A percentile compares a stretch with the other conserved stretches of the same genome.
phyloP scores from a whole-genome alignment of 1,140 invertebrate species.

The Eumeta japonica region DNA sequence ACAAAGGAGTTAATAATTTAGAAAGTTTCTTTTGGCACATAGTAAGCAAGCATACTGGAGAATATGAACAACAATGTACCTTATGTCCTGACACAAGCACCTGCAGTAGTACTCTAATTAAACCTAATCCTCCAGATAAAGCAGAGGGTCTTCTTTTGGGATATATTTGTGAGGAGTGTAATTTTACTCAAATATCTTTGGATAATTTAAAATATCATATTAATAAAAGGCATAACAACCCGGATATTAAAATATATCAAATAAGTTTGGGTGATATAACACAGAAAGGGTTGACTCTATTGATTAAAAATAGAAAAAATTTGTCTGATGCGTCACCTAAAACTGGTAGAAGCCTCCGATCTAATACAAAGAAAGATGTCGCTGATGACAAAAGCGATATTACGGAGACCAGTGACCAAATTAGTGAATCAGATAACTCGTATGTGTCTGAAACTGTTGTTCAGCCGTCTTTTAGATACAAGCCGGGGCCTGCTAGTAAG shows the following conservation, averaged over 20 bases:
- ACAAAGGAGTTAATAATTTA: conserved; percentile 20
- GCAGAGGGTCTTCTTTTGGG: conserved; percentile 55
- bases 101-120: conserved; percentile 36
- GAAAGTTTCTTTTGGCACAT: conserved; percentile 66
- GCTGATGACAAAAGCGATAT: no score
- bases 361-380: background rate
- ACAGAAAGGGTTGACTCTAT: no score
- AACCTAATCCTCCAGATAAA: conserved; percentile 38
- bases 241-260: conserved; percentile 39
- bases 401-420: conserved; percentile 11
- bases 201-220: conserved; percentile 63
- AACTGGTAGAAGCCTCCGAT: background rate
- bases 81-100: conserved; percentile 42
- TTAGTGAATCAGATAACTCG: no score
- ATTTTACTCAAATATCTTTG: conserved; percentile 65
- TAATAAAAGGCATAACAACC: conserved; percentile 53
- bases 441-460: no score
- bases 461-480: no score
- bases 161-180: conserved; percentile 66
- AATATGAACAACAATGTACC: conserved; percentile 65
- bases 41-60: conserved; percentile 70
- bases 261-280: conserved; percentile 38
- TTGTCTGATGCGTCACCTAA: no score
- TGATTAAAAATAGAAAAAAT: no score
- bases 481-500: no score